These are phyloP conservation scores for Silurus asotus DNA, from an alignment of 2,113 vertebrate species.

Conservation along the genomic window DNA sequence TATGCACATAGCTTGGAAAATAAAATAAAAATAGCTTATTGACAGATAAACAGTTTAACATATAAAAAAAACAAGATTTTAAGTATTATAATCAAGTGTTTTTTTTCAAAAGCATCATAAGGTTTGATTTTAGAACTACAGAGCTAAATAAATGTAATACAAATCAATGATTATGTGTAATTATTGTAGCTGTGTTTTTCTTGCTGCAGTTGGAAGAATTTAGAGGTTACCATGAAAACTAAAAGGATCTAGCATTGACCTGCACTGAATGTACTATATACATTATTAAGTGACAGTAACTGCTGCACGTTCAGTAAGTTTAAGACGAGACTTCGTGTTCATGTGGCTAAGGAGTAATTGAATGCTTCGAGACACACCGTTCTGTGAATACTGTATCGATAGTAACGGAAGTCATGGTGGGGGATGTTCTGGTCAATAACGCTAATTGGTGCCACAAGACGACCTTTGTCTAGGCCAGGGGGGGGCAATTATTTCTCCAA, in stretches of 20 bases:
- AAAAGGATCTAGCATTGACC: neutral
- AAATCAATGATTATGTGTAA: neutral
- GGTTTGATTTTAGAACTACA: neutral
- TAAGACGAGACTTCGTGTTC: neutral
- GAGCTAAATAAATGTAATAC: neutral
- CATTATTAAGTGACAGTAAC: neutral
- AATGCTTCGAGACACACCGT: neutral
- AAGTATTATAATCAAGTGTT: neutral
- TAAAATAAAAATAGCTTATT: neutral
- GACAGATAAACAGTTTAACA: neutral
- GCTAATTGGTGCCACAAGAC: slow-evolving; percentile 13
- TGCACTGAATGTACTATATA: neutral
- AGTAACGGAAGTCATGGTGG: neutral
- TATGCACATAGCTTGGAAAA: neutral
- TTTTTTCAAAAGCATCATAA: neutral
- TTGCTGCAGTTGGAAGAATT: neutral
- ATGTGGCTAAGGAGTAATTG: neutral
- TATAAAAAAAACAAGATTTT: neutral
- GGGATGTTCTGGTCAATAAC: slow-evolving; percentile 20
- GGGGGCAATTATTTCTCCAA: too few relatives aligned
- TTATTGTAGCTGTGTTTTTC: neutral
- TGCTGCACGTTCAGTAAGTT: neutral
- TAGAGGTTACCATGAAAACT: neutral
- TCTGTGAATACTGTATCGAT: slow-evolving; percentile 7
- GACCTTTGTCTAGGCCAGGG: neutral